A percentile compares a stretch with the other conserved stretches of the same genome.
phyloP scores from a whole-genome alignment of 2,888 invertebrate genomes.

The Lasioglossum oenotherae region DNA sequence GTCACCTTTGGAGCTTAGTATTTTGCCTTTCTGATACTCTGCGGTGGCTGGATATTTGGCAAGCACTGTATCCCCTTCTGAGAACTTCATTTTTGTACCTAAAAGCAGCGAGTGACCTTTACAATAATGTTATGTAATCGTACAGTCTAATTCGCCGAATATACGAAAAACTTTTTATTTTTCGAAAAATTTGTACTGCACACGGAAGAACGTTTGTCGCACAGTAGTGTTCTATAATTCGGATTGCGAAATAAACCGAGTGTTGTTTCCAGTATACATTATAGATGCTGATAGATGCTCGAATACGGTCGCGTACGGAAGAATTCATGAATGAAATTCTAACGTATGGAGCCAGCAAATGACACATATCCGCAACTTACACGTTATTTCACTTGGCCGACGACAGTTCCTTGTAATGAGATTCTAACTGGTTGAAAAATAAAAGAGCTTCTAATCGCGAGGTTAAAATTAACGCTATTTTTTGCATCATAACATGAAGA shows the following conservation, averaged over 20 bases:
- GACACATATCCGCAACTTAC: constrained; percentile 52
- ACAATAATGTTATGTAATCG: constrained; percentile 19
- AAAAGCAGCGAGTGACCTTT: constrained; percentile 23
- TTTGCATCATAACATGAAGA: constrained; percentile 72
- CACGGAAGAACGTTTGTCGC: not conserved
- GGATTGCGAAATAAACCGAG: not conserved
- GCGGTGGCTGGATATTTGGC: constrained; percentile 75
- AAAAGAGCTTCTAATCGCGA: constrained; percentile 70
- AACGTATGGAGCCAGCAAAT: constrained; percentile 16
- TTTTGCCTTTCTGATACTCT: constrained; percentile 74
- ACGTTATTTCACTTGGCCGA: constrained; percentile 30
- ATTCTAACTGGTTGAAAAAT: constrained; percentile 63
- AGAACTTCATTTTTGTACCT: constrained; percentile 71
- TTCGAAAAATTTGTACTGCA: not conserved
- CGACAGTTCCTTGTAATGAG: constrained; percentile 42
- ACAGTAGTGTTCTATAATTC: not conserved
- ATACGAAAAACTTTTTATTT: not conserved
- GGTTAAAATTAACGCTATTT: constrained; percentile 76
- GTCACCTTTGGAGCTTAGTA: constrained; percentile 72
- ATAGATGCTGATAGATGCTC: too few species aligned
- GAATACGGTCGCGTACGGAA: not conserved
- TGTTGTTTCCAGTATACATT: not conserved
- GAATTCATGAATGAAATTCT: constrained; percentile 51
- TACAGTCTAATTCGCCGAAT: not conserved
- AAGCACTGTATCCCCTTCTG: constrained; percentile 79